phyloP scores from a whole-genome alignment of 2,888 invertebrate genomes.

The Autographa gamma region DNA sequence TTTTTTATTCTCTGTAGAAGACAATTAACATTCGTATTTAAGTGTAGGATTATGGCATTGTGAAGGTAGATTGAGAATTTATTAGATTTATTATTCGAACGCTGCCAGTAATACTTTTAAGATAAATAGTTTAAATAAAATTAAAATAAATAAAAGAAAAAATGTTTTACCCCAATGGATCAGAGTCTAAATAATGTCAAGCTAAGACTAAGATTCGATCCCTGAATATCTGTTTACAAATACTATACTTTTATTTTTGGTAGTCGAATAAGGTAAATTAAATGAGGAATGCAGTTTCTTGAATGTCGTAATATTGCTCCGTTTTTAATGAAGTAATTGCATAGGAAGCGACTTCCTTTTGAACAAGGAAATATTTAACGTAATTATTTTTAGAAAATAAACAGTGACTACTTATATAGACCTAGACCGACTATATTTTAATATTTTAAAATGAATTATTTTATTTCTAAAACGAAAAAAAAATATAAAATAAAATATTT shows the following conservation, averaged over 20 bases:
- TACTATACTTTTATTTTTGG: not conserved
- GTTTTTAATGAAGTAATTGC: conserved; percentile 5
- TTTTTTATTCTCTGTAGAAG: not conserved
- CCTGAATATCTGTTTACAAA: no score
- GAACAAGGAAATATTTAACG: not conserved
- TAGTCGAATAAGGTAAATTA: not conserved
- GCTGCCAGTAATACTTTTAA: not conserved
- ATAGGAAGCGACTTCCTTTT: not conserved
- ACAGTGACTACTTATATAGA: not conserved
- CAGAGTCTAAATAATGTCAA: no score
- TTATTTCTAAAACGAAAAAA: no score
- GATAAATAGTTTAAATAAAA: not conserved
- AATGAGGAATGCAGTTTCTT: not conserved
- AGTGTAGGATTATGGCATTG: not conserved
- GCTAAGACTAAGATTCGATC: no score
- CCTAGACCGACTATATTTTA: no score
- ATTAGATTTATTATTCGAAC: not conserved
- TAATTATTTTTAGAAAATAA: conserved; percentile 6
- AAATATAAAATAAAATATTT: no score
- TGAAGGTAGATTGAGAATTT: conserved; percentile 4
- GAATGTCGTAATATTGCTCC: not conserved
- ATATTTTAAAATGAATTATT: no score
- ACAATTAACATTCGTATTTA: not conserved
- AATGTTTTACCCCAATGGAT: not conserved
- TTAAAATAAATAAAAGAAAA: not conserved